Percentiles rank a stretch among this genome's conserved stretches.
Conservation (phyloP, 2,797 vertebrate species). For the Microctenopoma stevenorrisi region DNA sequence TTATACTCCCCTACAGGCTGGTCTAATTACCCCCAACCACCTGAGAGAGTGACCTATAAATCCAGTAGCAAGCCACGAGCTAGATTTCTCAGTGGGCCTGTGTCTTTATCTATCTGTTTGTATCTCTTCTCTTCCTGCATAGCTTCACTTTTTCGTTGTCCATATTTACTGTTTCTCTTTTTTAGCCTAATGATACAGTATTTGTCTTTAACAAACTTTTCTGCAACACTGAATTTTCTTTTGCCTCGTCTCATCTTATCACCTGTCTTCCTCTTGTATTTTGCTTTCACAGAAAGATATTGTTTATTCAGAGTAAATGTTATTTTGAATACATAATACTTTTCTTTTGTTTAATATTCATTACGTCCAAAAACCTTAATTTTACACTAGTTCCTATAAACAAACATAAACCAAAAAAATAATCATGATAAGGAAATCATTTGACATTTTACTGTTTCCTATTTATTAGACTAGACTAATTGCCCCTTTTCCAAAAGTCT, state of each 20-base stretch:
- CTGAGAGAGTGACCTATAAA: constrained; percentile 99
- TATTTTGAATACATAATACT: neutral
- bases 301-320: constrained; percentile 48
- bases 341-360: neutral
- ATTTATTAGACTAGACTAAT: no score
- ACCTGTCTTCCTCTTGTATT: constrained; percentile 6
- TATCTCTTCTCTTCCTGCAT: constrained; percentile 96
- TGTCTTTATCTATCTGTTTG: constrained; percentile 99
- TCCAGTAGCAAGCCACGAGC: constrained; percentile 99
- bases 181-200: constrained; percentile 26
- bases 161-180: constrained; percentile 30
- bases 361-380: neutral
- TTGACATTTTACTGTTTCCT: no score
- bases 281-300: constrained; percentile 16
- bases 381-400: no score
- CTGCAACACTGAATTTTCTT: constrained; percentile 22
- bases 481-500: no score
- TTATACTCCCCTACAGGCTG: constrained; percentile 92
- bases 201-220: constrained; percentile 26
- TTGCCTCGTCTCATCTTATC: constrained; percentile 9
- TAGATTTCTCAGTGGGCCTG: constrained; percentile 99
- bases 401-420: no score
- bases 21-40: constrained; percentile 95
- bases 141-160: constrained; percentile 71
- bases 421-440: no score